Evolutionary conservation across 64 coral and sea anemone genomes (phyloP).

Genomic region (Acropora tenuis): DNA sequence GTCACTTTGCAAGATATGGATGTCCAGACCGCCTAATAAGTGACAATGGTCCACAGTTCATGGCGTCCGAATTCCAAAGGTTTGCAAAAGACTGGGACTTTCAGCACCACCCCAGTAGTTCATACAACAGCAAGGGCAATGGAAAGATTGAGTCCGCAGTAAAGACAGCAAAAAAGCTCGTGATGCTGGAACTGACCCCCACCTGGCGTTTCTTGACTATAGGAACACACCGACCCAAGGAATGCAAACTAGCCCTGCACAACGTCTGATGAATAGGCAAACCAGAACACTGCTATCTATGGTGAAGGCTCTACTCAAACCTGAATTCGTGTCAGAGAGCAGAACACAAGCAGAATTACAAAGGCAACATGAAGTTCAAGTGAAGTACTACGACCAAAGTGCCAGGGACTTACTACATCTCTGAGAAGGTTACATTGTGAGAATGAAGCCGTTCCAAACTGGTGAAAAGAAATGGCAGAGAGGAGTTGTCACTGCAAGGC

Average conservation of each 20-base stretch:
- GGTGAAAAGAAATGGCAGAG: slow-evolving; percentile 57
- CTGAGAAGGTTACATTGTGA: slow-evolving; percentile 48
- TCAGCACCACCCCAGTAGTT: neutral
- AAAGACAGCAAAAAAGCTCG: slow-evolving; percentile 44
- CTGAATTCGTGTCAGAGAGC: neutral
- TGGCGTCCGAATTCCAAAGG: neutral
- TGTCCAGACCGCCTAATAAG: neutral
- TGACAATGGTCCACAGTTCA: neutral
- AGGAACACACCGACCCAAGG: slow-evolving; percentile 47
- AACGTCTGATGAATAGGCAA: slow-evolving; percentile 24
- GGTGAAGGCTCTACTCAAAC: slow-evolving; percentile 24
- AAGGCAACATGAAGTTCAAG: slow-evolving; percentile 17
- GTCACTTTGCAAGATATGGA: no score
- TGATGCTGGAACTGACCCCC: slow-evolving; percentile 39
- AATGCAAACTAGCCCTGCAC: slow-evolving; percentile 10
- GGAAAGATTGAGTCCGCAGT: slow-evolving; percentile 8
- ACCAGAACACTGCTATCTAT: slow-evolving; percentile 44
- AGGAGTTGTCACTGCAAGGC: slow-evolving; percentile 36
- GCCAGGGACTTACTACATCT: slow-evolving; percentile 50
- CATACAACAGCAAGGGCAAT: neutral
- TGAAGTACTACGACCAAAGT: slow-evolving; percentile 60
- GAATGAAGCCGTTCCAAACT: slow-evolving; percentile 56
- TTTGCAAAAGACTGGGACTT: neutral
- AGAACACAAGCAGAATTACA: neutral
- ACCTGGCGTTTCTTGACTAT: slow-evolving; percentile 48